Conservation (phyloP, 2,888 invertebrate genomes). For the Cepaea hortensis region DNA sequence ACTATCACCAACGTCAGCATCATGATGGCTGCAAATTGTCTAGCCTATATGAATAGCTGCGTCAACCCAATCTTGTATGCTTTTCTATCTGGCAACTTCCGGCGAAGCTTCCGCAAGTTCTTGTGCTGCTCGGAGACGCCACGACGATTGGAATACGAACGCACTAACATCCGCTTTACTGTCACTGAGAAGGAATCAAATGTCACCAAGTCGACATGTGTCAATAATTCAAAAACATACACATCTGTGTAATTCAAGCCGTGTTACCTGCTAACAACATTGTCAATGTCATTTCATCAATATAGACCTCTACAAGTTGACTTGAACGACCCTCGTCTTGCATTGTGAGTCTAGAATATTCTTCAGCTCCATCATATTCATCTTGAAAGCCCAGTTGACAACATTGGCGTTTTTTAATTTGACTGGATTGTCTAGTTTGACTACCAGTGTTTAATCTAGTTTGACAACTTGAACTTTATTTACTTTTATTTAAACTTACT, state of each 20-base stretch:
- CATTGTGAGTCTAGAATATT: no score
- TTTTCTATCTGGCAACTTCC: constrained; percentile 94
- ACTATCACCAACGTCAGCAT: constrained; percentile 77
- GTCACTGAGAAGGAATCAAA: constrained; percentile 48
- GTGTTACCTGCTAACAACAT: neutral
- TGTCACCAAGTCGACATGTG: constrained; percentile 25
- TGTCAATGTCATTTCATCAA: neutral
- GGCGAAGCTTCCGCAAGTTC: constrained; percentile 85
- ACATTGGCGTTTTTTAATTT: no score
- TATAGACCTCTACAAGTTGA: neutral
- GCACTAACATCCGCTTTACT: constrained; percentile 62
- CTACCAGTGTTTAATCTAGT: no score
- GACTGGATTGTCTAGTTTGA: no score
- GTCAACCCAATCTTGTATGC: constrained; percentile 96
- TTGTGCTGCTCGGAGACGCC: constrained; percentile 66
- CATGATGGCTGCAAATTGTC: constrained; percentile 73
- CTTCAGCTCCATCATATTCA: no score
- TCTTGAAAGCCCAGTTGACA: no score
- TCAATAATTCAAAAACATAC: constrained; percentile 47
- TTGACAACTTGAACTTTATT: no score
- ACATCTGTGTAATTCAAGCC: constrained; percentile 29
- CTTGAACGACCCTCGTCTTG: no score
- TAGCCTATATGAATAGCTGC: constrained; percentile 94
- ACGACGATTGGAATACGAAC: constrained; percentile 65
- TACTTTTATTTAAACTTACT: no score